Base-by-base conservation (phyloP, 2,797 vertebrate species). In the Eremophila alpestris region DNA sequence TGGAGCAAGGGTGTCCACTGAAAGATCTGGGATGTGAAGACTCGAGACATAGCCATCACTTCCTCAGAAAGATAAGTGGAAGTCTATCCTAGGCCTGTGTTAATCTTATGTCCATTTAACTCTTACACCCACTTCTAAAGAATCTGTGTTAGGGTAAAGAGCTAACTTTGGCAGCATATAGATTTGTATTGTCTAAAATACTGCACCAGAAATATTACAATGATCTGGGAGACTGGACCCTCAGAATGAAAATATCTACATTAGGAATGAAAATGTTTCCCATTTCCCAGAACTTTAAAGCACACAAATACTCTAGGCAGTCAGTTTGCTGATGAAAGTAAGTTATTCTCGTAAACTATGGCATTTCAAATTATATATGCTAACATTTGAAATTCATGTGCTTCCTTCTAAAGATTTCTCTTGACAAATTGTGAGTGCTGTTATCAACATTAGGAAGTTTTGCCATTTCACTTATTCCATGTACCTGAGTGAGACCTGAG, bases 261-360 rank as follows among this genome's bases (percentile, higher is more conserved):
- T 91, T 90, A 89, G 75, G 78, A 97, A 93, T 59, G 30, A 93
- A 96, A 97, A 81, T 69, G 89, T 90, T 94, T 96, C 91, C 70
- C 63, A 51, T 84, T 97, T 96, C 80, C 88, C 78, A 78, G 83
- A 96, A 95, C 62, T 82, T 64, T 65, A 85, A 86, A 89, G 62
- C 85, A 84, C 36, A 75, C 55, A 85, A 91, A 93, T 80, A 93
- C 34, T 88, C 75, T 43, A 90, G 67, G 90, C 80, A 82, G 78
- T 70, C 90, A 79, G 45, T 40, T 6, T 51, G 55, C 58, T 92
- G 83, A 62, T 83, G 65, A 90, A 94, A 91, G 22, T 43, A 73
- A 65, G 30, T 49, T 91, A 77, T 86, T 90, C 64, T 93, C 20
- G 5, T 73, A 83, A 62, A 80, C 56, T 83, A 87, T 73, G 56